Evolutionary conservation across 2,888 invertebrate species (phyloP), one percentile per base, ranked within the genome.

Genomic region (Mamestra brassicae): DNA sequence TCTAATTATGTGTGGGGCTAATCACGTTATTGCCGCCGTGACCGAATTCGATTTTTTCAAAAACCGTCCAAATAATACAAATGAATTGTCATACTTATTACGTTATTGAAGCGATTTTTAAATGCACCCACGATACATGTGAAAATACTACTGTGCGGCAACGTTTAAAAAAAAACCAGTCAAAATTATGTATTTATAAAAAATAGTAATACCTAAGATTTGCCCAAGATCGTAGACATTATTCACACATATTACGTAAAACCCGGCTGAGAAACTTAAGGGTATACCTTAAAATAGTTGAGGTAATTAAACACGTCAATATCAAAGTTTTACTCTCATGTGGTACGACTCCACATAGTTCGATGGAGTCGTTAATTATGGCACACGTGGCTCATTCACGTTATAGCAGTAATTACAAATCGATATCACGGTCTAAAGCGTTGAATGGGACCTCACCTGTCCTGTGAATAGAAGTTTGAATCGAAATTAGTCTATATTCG

Each of bases 271-370:
- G 17, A 36, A 73, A 63, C 62, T 47, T 63, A 54, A n/a, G 34
- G n/a, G 15, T 45, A 36, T 4, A 73, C 7, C 47, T 60, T 17
- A 0, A 15, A 55, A 62, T 61, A 70, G 55, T 70, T 57, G 6
- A 65, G 61, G 60, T 80, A 77, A 82, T 71, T 68, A 77, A 68
- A 68, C 80, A 61, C 52, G 45, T 65, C 64, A 80, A 74, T 62
- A 80, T 65, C 60, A 38, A 79, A 80, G 80, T 79, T 78, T 36
- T 60, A 38, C 57, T 65, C 74, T 68, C 60, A 38, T 65, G 68
- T 34, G 68, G 64, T 47, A 64, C 11, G 2, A 34, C 17, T n/a
- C n/a, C 13, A 54, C 38, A 55, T 72, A 78, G 66, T 68, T 78
- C 45, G 45, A 60, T 74, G 11, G 60, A 68, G 68, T 47, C 80